These are phyloP conservation scores for Sceloporus undulatus DNA, from an alignment of 2,113 vertebrate genomes.

Conservation along the genomic window DNA sequence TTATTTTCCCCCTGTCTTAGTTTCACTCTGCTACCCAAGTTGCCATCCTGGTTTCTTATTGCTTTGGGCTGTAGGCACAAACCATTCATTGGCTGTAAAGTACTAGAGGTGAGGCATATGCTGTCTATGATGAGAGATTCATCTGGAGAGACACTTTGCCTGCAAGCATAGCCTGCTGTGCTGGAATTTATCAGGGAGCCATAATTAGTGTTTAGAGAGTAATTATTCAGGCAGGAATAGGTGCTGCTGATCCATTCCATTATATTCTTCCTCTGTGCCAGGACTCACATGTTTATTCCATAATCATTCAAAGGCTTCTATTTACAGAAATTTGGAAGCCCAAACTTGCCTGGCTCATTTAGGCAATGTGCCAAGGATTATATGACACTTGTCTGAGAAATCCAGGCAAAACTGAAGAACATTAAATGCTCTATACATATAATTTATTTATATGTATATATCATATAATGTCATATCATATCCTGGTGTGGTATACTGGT, in stretches of 20 bases:
- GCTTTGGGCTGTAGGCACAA: conserved; percentile 10
- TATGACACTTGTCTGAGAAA: not conserved
- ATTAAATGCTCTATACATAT: not conserved
- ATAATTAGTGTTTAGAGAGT: not conserved
- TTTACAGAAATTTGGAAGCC: not conserved
- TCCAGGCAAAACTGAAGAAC: not conserved
- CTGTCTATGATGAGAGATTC: conserved; percentile 9
- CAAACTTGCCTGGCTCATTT: not conserved
- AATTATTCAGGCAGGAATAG: not conserved
- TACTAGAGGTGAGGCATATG: not conserved
- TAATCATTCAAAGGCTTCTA: not conserved
- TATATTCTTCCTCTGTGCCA: not conserved
- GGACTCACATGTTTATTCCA: conserved; percentile 1
- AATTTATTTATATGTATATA: not conserved
- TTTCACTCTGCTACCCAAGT: conserved; percentile 1
- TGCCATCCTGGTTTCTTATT: conserved; percentile 13
- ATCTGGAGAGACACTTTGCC: not conserved
- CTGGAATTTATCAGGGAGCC: not conserved
- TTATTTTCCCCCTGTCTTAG: not conserved
- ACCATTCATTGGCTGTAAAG: conserved; percentile 15
- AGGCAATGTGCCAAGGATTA: not conserved
- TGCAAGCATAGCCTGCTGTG: not conserved
- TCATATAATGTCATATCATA: not conserved
- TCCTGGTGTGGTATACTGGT: not conserved
- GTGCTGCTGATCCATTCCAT: not conserved